Percentiles rank a stretch among this genome's conserved stretches.
phyloP scores from a whole-genome alignment of 92 coral and sea anemone genomes.

The Phenganax marumi region DNA sequence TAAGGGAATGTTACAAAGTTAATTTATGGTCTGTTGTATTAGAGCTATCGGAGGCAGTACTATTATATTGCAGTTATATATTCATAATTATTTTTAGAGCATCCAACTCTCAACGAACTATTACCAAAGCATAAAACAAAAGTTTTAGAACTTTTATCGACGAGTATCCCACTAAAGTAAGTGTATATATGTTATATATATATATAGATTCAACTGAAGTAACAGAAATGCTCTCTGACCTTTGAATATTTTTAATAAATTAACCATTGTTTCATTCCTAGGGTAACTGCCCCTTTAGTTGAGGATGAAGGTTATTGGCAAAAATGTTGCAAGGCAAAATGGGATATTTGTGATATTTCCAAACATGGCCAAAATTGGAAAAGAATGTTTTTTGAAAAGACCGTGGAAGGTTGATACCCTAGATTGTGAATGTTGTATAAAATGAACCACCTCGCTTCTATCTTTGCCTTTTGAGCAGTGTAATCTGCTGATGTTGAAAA shows the following conservation, averaged over 20 bases:
- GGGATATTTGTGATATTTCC: slow-evolving; percentile 94
- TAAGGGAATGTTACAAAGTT: not conserved
- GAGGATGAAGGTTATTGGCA: slow-evolving; percentile 96
- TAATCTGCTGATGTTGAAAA: not conserved
- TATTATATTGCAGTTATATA: not conserved
- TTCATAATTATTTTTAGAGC: slow-evolving; percentile 49
- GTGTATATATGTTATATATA: slow-evolving; percentile 18
- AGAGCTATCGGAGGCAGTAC: not conserved
- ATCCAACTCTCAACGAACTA: slow-evolving; percentile 86
- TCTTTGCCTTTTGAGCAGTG: not conserved
- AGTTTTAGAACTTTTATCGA: slow-evolving; percentile 85
- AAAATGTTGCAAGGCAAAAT: slow-evolving; percentile 89
- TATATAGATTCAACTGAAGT: not conserved
- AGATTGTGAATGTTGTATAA: not conserved
- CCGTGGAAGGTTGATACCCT: slow-evolving; percentile 73
- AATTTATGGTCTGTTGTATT: too few relatives aligned
- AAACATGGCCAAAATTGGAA: slow-evolving; percentile 94
- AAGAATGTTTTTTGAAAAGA: slow-evolving; percentile 98
- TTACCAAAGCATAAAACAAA: slow-evolving; percentile 89
- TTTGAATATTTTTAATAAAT: not conserved
- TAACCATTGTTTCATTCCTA: slow-evolving; percentile 16
- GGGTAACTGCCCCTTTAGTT: slow-evolving; percentile 88
- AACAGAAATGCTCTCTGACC: too few relatives aligned
- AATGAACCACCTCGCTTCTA: not conserved
- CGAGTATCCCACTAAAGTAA: slow-evolving; percentile 91